Conservation (phyloP, 2,888 invertebrate species). For the Cephus spinipes region DNA sequence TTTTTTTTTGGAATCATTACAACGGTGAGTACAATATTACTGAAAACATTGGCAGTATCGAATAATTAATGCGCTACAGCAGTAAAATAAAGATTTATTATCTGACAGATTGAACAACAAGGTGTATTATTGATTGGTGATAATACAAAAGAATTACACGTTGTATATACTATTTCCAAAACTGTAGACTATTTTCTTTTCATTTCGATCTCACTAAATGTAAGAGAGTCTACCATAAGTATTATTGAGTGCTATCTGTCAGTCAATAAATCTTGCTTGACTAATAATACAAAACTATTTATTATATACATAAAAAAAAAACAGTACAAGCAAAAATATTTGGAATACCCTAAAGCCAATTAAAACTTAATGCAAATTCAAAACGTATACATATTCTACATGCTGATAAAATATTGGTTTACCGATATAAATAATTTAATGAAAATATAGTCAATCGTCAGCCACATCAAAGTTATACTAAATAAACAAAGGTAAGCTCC, state of each 20-base stretch:
- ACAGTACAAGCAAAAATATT: neutral
- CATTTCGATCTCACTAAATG: neutral
- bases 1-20: neutral
- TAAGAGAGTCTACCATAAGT: neutral
- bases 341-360: neutral
- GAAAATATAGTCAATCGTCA: slow-evolving; percentile 1
- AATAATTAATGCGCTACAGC: neutral
- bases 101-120: neutral
- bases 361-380: neutral
- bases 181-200: neutral
- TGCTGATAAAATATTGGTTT: neutral
- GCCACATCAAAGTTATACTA: slow-evolving; percentile 5
- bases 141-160: no score
- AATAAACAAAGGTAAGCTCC: slow-evolving; percentile 39
- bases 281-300: neutral
- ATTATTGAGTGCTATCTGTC: neutral
- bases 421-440: neutral
- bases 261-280: neutral
- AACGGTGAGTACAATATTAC: neutral
- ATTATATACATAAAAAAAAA: neutral
- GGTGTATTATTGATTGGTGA: no score
- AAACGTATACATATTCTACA: neutral
- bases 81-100: neutral
- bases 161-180: no score
- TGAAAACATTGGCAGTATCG: neutral